Evolutionary conservation across 2,888 invertebrate species (phyloP), one percentile per base, ranked within the genome.

Genomic region (Coecobrya sp.): DNA sequence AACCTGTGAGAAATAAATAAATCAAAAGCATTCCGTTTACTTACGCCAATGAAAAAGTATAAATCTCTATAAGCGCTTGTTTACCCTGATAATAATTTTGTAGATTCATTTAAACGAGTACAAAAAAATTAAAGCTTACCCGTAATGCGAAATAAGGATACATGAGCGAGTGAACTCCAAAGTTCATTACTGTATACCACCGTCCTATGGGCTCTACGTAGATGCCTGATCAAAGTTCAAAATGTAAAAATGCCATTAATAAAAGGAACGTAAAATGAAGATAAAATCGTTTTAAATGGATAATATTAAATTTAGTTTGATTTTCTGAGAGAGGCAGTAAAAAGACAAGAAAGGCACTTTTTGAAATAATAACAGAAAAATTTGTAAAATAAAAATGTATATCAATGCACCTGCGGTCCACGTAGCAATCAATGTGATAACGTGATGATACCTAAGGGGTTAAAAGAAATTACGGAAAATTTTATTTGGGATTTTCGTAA

Each of bases 181-280:
- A 98, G 96, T 99, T 99, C 98, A 99, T 98, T 89, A 98, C 98
- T 95, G 98, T 98, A 96, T 98, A 99, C 98, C 98, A 98, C 94
- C 99, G 97, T 86, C 98, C 98, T 76, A 98, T 98, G 8, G 98
- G 97, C 87, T 98, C 98, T 96, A 98, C 98, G 52, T 88, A 88
- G 42, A 88, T 88, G 0, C 81, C 88, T 87, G 16, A 68, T 30
- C 36, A 68, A 36, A 30, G 68, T 68, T 36, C 25, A 62, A 19
- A 65, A 27, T 27, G 27, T 13, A 8, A 65, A 65, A 27, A n/a
- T n/a, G n/a, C n/a, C n/a, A n/a, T n/a, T n/a, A n/a, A n/a, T n/a
- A n/a, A n/a, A n/a, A n/a, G n/a, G n/a, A n/a, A n/a, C n/a, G n/a
- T n/a, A n/a, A n/a, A n/a, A n/a, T n/a, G n/a, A n/a, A n/a, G n/a